Percentiles rank a stretch among this genome's conserved stretches.
These are phyloP conservation scores for Brachionus paranguensis DNA, from an alignment of 1,140 invertebrate genomes.

Conservation along the genomic window DNA sequence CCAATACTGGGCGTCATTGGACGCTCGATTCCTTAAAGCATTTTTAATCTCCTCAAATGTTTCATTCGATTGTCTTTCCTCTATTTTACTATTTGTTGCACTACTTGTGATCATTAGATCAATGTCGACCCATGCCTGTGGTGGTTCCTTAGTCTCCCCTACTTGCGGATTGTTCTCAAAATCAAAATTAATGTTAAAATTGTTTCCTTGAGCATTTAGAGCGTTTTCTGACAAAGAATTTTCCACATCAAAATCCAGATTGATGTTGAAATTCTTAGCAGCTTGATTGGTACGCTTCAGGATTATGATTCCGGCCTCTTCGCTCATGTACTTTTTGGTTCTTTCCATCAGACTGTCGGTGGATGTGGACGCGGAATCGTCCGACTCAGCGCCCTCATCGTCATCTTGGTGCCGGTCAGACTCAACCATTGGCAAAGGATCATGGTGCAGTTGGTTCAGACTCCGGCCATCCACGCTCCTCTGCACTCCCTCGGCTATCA, in stretches of 20 bases:
- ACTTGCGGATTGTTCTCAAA: conserved; percentile 1
- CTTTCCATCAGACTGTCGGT: conserved; percentile 30
- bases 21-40: not conserved
- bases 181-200: conserved; percentile 37
- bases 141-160: not conserved
- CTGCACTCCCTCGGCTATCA: conserved; percentile 31
- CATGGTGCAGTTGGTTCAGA: not conserved
- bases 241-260: conserved; percentile 27
- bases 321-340: conserved; percentile 37
- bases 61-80: conserved; percentile 1
- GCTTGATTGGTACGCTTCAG: not conserved
- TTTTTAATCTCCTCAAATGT: not conserved
- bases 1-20: not conserved
- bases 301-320: conserved; percentile 37
- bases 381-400: not conserved
- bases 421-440: not conserved
- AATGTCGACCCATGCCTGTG: conserved; percentile 15
- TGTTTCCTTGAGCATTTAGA: not conserved
- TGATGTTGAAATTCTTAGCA: conserved; percentile 29
- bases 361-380: not conserved
- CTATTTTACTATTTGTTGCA: conserved; percentile 25
- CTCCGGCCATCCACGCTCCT: not conserved
- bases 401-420: not conserved
- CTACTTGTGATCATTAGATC: conserved; percentile 33
- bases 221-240: not conserved